A percentile compares a stretch with the other conserved stretches of the same genome.
Conservation (phyloP, 1,140 invertebrate genomes). For the Oedothorax gibbosus region DNA sequence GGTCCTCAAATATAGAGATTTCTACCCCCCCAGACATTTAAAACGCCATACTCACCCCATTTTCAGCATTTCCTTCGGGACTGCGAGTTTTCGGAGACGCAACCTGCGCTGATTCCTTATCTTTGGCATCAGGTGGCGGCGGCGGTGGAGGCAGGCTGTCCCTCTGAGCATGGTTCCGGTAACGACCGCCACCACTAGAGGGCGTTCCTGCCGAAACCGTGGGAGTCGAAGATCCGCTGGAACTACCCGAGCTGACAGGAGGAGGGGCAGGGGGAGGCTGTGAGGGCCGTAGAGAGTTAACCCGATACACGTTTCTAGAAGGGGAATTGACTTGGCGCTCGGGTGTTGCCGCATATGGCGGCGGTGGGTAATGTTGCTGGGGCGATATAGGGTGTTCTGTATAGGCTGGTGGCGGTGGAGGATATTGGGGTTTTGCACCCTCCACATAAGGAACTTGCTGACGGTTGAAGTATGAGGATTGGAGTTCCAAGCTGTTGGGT, state of each 20-base stretch:
- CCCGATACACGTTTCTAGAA: slow-evolving; percentile 37
- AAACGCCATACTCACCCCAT: neutral
- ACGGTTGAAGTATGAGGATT: slow-evolving; percentile 51
- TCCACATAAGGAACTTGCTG: slow-evolving; percentile 47
- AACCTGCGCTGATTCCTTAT: neutral
- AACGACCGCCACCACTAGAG: slow-evolving; percentile 72
- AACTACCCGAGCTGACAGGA: slow-evolving; percentile 50
- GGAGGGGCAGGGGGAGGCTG: slow-evolving; percentile 65
- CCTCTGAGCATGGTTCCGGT: slow-evolving; percentile 71
- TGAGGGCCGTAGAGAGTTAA: slow-evolving; percentile 44
- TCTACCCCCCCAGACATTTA: no score
- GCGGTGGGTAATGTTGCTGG: slow-evolving; percentile 61
- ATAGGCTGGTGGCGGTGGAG: slow-evolving; percentile 63
- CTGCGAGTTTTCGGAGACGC: neutral
- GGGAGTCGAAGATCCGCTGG: slow-evolving; percentile 70
- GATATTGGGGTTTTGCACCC: slow-evolving; percentile 64
- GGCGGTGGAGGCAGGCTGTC: slow-evolving; percentile 87
- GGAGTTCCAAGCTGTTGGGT: slow-evolving; percentile 80
- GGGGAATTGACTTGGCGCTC: slow-evolving; percentile 63
- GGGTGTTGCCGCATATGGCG: slow-evolving; percentile 65
- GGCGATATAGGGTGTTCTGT: slow-evolving; percentile 63
- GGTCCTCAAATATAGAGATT: no score
- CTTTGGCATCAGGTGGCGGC: slow-evolving; percentile 75
- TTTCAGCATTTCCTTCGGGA: neutral
- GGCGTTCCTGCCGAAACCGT: slow-evolving; percentile 75